Evolutionary conservation across 2,113 vertebrate species (phyloP).

Genomic region (Gnathonemus longibarbis): DNA sequence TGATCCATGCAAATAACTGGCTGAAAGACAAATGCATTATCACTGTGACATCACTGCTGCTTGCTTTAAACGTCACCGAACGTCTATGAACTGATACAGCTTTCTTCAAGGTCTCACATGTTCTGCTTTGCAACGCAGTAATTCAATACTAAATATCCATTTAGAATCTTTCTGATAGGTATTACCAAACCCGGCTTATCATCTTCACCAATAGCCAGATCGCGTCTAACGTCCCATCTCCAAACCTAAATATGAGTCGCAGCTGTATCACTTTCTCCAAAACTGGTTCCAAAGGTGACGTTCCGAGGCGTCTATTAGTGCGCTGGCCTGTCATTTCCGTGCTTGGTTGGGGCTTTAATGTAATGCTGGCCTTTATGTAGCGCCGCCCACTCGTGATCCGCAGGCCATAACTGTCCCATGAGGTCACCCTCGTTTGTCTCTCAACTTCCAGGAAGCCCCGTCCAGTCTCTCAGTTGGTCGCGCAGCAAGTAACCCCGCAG

Average conservation of each 20-base stretch:
- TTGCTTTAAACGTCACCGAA: not conserved
- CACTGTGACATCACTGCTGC: not conserved
- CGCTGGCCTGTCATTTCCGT: not conserved
- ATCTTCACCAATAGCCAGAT: not conserved
- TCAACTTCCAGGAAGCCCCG: constrained; percentile 82
- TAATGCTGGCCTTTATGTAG: not conserved
- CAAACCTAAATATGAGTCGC: not conserved
- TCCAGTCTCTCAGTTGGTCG: constrained; percentile 93
- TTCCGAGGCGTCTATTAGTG: not conserved
- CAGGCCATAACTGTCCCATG: not conserved
- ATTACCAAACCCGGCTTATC: not conserved
- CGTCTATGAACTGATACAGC: not conserved
- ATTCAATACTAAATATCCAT: not conserved
- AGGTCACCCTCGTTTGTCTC: constrained; percentile 15
- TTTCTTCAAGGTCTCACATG: not conserved
- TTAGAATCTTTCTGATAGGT: not conserved
- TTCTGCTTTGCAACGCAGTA: not conserved
- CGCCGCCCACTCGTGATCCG: not conserved
- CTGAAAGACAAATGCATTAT: not conserved
- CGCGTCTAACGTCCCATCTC: not conserved
- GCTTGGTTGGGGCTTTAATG: not conserved
- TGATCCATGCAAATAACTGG: not conserved
- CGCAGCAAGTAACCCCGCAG: constrained; percentile 96
- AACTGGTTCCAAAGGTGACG: not conserved
- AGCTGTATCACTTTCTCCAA: not conserved